Conservation (phyloP, 2,797 vertebrate species). For the Paedocypris micromegethes region DNA sequence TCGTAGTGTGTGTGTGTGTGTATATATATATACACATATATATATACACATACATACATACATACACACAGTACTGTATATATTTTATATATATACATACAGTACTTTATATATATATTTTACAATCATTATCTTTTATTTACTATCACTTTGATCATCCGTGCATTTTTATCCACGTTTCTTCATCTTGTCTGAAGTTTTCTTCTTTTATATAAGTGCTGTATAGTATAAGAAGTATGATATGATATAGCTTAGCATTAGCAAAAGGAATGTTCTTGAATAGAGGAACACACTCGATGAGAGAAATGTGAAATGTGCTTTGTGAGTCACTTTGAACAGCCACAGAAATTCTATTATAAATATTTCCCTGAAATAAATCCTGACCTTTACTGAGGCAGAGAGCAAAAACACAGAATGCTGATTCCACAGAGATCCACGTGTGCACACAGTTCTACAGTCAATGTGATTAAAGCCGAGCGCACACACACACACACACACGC, state of each 20-base stretch:
- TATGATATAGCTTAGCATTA: slow-evolving; percentile 62
- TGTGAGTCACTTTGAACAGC: slow-evolving; percentile 53
- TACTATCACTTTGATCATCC: no score
- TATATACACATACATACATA: no score
- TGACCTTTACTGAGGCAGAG: slow-evolving; percentile 57
- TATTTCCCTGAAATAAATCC: slow-evolving; percentile 61
- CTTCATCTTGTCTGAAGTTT: neutral
- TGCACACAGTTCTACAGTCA: slow-evolving; percentile 2
- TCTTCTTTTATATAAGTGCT: slow-evolving; percentile 52
- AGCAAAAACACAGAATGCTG: slow-evolving; percentile 46
- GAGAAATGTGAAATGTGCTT: slow-evolving; percentile 54
- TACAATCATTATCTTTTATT: no score
- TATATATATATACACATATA: no score
- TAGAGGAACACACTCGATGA: slow-evolving; percentile 56
- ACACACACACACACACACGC: slow-evolving; percentile 18
- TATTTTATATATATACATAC: no score
- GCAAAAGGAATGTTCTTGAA: slow-evolving; percentile 61
- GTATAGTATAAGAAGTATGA: slow-evolving; percentile 59
- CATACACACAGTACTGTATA: no score
- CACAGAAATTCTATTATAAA: slow-evolving; percentile 55
- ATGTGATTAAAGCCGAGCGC: slow-evolving; percentile 30
- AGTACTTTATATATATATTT: no score
- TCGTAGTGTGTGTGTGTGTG: no score
- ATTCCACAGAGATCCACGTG: slow-evolving; percentile 36
- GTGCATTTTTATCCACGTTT: no score